A percentile compares a stretch with the other conserved stretches of the same genome.
Conservation (phyloP, 2,113 vertebrate genomes). For the Centropus unirufus region DNA sequence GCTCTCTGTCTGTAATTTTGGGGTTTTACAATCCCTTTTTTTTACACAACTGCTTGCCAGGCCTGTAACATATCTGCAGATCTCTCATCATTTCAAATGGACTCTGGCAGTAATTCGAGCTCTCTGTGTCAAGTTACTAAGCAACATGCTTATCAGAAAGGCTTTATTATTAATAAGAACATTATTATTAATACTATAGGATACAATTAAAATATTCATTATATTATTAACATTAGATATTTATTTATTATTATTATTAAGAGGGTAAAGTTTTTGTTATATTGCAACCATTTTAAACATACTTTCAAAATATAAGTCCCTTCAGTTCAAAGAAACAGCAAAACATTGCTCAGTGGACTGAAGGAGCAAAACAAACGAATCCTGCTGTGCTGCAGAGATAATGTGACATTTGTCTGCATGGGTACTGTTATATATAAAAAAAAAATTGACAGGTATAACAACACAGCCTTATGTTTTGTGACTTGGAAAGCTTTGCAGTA, state of each 20-base stretch:
- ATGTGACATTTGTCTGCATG: constrained; percentile 55
- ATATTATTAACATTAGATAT: too few species aligned
- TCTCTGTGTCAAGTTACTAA: constrained; percentile 67
- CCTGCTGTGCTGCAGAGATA: constrained; percentile 57
- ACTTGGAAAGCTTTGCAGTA: constrained; percentile 10
- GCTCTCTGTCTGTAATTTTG: not conserved
- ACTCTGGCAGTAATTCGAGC: constrained; percentile 32
- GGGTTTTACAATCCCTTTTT: not conserved
- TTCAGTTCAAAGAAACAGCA: constrained; percentile 36
- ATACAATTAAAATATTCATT: too few species aligned
- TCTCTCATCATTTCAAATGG: constrained; percentile 52
- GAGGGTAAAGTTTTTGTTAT: constrained; percentile 53
- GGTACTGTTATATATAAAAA: not conserved
- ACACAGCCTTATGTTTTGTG: not conserved
- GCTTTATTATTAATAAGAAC: not conserved
- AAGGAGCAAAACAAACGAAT: constrained; percentile 44
- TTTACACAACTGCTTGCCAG: not conserved
- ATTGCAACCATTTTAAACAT: constrained; percentile 26
- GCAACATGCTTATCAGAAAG: constrained; percentile 65
- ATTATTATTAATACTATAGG: too few species aligned
- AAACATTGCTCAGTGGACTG: constrained; percentile 7
- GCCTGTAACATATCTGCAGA: not conserved
- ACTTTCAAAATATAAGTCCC: constrained; percentile 49
- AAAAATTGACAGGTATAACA: constrained; percentile 39
- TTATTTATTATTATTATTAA: constrained; percentile 27